These are phyloP conservation scores for Zosterops japonicus DNA, from an alignment of 2,113 vertebrate species.

Conservation along the genomic window DNA sequence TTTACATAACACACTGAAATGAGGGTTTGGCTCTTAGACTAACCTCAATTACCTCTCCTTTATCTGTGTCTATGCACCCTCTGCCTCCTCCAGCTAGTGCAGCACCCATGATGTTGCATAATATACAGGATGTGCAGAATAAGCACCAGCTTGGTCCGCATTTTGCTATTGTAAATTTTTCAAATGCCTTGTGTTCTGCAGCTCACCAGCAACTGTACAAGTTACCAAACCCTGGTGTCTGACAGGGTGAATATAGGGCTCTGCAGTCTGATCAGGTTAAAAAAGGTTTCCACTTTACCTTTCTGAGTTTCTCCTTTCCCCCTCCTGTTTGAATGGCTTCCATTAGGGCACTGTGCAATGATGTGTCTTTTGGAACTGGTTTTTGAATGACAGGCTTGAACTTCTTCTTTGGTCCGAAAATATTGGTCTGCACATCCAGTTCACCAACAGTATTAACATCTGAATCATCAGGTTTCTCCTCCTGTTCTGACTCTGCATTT, in stretches of 20 bases:
- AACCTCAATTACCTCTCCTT: not conserved
- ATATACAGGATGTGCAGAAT: not conserved
- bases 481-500: not conserved
- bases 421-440: slow-evolving; percentile 41
- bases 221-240: not conserved
- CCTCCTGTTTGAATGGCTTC: slow-evolving; percentile 88
- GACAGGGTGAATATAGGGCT: not conserved
- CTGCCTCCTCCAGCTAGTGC: not conserved
- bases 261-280: not conserved
- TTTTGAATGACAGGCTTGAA: slow-evolving; percentile 85
- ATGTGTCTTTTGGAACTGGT: slow-evolving; percentile 82
- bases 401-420: slow-evolving; percentile 91
- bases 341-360: slow-evolving; percentile 89
- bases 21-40: not conserved
- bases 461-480: not conserved
- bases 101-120: not conserved
- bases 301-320: slow-evolving; percentile 85
- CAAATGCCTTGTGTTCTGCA: not conserved
- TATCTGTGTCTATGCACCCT: not conserved
- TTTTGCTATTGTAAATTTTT: slow-evolving; percentile 3
- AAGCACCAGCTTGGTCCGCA: not conserved
- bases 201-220: not conserved
- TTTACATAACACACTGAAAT: not conserved
- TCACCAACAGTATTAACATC: not conserved
- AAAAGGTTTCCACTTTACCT: slow-evolving; percentile 74